phyloP scores from a whole-genome alignment of 2,113 vertebrate species.

The Falcunculus frontatus region DNA sequence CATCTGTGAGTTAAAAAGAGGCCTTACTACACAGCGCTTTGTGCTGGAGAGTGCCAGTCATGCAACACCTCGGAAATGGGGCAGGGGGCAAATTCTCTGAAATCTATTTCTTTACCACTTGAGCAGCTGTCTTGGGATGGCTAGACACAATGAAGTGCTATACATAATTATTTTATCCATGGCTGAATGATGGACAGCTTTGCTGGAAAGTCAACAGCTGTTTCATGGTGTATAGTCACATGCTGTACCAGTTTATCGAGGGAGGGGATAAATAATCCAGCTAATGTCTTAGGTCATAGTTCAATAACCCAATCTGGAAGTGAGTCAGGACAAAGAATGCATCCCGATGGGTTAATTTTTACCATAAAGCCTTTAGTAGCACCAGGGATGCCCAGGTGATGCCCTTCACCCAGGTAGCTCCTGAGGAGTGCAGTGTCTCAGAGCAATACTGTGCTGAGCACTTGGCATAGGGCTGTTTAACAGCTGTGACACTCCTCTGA shows the following conservation, averaged over 20 bases:
- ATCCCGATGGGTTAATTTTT: not conserved
- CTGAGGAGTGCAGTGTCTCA: not conserved
- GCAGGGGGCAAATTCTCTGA: not conserved
- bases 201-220: constrained; percentile 34
- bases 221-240: not conserved
- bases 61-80: not conserved
- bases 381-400: not conserved
- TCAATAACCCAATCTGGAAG: not conserved
- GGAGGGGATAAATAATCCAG: not conserved
- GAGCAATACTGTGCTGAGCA: not conserved
- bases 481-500: not conserved
- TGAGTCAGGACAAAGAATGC: not conserved
- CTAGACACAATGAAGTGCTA: not conserved
- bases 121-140: not conserved
- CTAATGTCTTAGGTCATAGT: not conserved
- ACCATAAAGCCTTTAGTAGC: not conserved
- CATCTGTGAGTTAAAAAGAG: not conserved
- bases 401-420: not conserved
- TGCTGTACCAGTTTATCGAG: not conserved
- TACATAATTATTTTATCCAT: constrained; percentile 13
- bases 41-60: not conserved
- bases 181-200: not conserved
- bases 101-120: not conserved
- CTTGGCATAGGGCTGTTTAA: not conserved
- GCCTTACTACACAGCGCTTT: not conserved